Conservation (phyloP, 2,797 vertebrate genomes). For the Merluccius polli region DNA sequence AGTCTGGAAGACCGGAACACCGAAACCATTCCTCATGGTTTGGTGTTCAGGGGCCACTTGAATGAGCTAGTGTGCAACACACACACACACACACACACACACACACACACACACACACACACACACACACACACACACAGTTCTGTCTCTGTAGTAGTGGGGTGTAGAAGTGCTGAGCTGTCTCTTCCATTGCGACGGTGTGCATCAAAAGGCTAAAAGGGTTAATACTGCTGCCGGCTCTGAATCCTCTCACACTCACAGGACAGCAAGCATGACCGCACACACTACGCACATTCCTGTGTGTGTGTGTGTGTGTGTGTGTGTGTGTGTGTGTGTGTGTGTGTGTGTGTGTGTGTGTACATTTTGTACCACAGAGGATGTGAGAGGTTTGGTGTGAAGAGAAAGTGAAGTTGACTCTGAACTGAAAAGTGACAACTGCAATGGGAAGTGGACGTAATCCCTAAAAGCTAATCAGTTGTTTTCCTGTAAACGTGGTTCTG, state of each 20-base stretch:
- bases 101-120: conserved; percentile 7
- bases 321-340: conserved; percentile 1
- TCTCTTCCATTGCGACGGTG: neutral
- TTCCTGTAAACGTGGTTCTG: neutral
- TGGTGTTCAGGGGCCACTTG: neutral
- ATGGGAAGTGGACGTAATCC: neutral
- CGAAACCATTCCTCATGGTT: too few species aligned
- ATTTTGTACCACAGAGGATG: neutral
- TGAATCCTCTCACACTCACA: conserved; percentile 2
- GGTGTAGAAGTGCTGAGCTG: conserved; percentile 12
- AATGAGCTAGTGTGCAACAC: neutral
- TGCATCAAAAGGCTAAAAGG: neutral
- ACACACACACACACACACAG: neutral
- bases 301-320: conserved; percentile 7
- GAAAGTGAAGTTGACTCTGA: neutral
- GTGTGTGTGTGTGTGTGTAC: too few species aligned
- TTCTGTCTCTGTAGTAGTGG: neutral
- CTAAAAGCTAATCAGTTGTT: neutral
- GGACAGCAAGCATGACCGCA: conserved; percentile 16
- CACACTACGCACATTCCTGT: conserved; percentile 5
- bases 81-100: conserved; percentile 3
- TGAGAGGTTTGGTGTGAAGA: neutral
- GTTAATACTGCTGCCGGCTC: conserved; percentile 11
- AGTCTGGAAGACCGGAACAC: too few species aligned
- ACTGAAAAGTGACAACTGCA: neutral